Conservation (phyloP, 2,113 vertebrate species). For the Aleadryas rufinucha region DNA sequence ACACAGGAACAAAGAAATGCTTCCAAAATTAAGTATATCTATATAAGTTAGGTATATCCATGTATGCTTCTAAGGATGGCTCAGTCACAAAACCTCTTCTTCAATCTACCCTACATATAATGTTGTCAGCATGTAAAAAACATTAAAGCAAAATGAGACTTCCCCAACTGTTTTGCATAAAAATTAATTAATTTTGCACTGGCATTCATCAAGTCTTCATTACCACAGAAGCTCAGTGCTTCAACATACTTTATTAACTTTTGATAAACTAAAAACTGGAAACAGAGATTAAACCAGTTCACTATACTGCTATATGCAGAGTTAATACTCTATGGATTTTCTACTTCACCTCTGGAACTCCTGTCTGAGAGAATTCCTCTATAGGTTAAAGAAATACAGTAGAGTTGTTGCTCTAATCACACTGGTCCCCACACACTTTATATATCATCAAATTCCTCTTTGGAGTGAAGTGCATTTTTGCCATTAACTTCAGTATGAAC, state of each 20-base stretch:
- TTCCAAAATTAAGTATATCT: slow-evolving; percentile 76
- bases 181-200: neutral
- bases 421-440: neutral
- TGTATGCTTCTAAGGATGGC: neutral
- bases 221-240: neutral
- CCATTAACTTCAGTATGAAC: neutral
- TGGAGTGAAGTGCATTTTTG: neutral
- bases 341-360: neutral
- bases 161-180: neutral
- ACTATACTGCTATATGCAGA: neutral
- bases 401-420: neutral
- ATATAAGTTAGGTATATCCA: neutral
- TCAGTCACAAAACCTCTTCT: neutral
- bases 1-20: slow-evolving; percentile 61
- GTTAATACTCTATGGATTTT: neutral
- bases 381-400: slow-evolving; percentile 67
- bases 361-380: neutral
- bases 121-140: neutral
- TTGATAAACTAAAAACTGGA: neutral
- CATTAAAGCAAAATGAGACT: neutral
- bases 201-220: neutral
- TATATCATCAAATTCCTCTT: neutral
- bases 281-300: neutral
- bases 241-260: neutral
- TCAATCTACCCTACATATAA: neutral